Evolutionary conservation across 2,113 vertebrate species (phyloP).

Genomic region (Hypomesus transpacificus): DNA sequence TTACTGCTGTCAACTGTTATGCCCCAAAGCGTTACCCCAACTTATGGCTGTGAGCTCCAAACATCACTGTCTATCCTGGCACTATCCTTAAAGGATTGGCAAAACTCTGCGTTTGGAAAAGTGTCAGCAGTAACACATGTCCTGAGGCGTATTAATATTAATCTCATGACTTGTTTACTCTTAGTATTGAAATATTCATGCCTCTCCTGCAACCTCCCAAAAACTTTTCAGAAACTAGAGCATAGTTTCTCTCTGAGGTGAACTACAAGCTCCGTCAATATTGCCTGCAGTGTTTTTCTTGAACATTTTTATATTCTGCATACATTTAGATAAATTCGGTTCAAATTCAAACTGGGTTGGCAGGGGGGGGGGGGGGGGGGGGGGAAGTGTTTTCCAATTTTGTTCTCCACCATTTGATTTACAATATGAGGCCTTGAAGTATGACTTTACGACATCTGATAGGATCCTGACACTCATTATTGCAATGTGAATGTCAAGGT

Average conservation of each 20-base stretch:
- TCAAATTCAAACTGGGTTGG: no score
- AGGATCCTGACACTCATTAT: no score
- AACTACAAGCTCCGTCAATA: background rate
- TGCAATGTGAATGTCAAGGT: background rate
- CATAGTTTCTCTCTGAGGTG: background rate
- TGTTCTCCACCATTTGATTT: no score
- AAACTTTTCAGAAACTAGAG: background rate
- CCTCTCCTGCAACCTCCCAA: background rate
- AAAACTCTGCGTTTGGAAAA: background rate
- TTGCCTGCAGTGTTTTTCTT: background rate
- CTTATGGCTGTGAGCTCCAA: background rate
- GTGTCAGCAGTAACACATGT: background rate
- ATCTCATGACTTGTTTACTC: slow-evolving; percentile 18
- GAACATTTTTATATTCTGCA: no score
- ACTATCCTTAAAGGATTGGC: slow-evolving; percentile 1
- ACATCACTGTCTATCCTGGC: background rate
- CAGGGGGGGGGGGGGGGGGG: no score
- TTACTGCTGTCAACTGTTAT: no score
- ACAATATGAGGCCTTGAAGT: no score
- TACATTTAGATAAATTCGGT: no score
- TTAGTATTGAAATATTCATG: slow-evolving; percentile 16
- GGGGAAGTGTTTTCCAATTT: no score
- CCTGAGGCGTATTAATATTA: slow-evolving; percentile 18
- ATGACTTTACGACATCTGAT: no score
- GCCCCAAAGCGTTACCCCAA: no score